Conservation (phyloP, 2,888 invertebrate genomes). For the Iselma pallidipennis region DNA sequence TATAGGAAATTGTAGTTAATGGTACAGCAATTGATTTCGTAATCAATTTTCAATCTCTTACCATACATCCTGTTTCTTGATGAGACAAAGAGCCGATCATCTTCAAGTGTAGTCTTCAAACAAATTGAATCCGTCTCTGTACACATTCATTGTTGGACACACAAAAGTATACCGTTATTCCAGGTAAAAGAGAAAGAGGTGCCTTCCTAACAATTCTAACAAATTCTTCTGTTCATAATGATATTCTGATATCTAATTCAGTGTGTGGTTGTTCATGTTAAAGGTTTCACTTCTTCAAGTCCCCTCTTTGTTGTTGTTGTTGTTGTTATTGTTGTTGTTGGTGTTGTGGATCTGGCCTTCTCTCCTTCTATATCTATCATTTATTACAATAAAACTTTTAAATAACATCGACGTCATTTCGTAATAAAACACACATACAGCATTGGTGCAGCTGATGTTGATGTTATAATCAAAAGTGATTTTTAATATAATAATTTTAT, state of each 20-base stretch:
- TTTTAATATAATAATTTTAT: not conserved
- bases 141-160: not conserved
- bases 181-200: not conserved
- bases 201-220: not conserved
- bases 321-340: not conserved
- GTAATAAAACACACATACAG: not conserved
- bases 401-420: conserved; percentile 16
- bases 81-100: too few relatives aligned
- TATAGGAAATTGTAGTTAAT: too few relatives aligned
- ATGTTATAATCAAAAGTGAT: not conserved
- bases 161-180: not conserved
- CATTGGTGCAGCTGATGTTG: conserved; percentile 7
- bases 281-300: not conserved
- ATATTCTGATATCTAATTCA: not conserved
- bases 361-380: not conserved
- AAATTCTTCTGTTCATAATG: not conserved
- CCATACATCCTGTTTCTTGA: too few relatives aligned
- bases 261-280: not conserved
- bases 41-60: too few relatives aligned
- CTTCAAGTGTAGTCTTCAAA: not conserved
- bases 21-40: too few relatives aligned
- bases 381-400: conserved; percentile 6
- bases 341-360: not conserved
- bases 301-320: not conserved
- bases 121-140: not conserved